These are phyloP conservation scores for Trachelus troglodyta DNA, from an alignment of 2,888 invertebrate genomes.

Conservation along the genomic window DNA sequence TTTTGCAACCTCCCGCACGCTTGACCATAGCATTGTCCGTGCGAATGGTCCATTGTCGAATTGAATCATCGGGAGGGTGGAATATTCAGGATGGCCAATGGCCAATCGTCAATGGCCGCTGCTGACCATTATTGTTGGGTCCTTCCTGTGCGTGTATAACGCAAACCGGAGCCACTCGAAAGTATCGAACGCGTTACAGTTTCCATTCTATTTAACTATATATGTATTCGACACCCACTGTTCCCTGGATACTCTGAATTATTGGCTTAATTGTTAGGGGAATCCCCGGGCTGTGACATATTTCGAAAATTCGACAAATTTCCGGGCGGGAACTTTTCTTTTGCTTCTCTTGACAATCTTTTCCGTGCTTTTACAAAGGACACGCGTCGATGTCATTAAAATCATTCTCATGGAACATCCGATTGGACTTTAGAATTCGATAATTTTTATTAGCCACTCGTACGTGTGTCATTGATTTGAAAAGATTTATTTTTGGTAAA, in stretches of 20 bases:
- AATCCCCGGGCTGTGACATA: slow-evolving; percentile 15
- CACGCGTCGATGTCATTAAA: no score
- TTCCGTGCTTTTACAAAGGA: no score
- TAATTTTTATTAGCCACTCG: no score
- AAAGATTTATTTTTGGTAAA: no score
- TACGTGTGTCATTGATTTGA: no score
- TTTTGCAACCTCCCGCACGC: slow-evolving; percentile 51
- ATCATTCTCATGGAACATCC: no score
- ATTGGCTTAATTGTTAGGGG: slow-evolving; percentile 60
- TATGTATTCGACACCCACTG: slow-evolving; percentile 18
- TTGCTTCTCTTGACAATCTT: no score
- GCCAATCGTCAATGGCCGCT: slow-evolving; percentile 57
- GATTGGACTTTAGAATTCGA: no score
- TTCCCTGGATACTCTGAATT: slow-evolving; percentile 48
- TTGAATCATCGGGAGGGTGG: slow-evolving; percentile 59
- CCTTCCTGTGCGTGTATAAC: slow-evolving; percentile 18
- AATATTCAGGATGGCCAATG: slow-evolving; percentile 60
- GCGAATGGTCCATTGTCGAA: slow-evolving; percentile 60
- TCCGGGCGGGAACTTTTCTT: slow-evolving; percentile 43
- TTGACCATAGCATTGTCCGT: slow-evolving; percentile 62
- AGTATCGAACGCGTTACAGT: slow-evolving; percentile 22
- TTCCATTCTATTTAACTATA: no score
- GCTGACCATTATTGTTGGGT: slow-evolving; percentile 54
- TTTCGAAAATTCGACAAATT: slow-evolving; percentile 47
- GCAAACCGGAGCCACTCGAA: slow-evolving; percentile 27